Base-by-base conservation (phyloP, 1,140 invertebrate genomes). In the Drosophila lacteicornis region DNA sequence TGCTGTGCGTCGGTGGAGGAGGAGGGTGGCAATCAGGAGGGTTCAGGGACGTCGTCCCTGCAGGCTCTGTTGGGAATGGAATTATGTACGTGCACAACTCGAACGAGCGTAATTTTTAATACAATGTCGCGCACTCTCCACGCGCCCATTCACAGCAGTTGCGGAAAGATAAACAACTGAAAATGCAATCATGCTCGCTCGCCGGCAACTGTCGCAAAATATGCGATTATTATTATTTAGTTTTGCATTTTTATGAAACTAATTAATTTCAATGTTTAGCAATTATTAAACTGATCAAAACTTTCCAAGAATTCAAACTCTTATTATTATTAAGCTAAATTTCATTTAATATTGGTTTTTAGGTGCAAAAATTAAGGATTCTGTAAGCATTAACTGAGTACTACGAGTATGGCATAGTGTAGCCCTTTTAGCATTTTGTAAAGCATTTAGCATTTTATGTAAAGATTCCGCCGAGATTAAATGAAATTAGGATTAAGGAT, bases 11-110 rank as follows among this genome's bases (percentile, higher is more conserved):
- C 11, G 45, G 45, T 22, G 63, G 59, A 43, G 59, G 45, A 33
- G 13, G 42, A 60, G 65, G 65, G 63, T 56, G 63, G 62, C 30
- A 55, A 27, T 46, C 62, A 76, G 30, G 50, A 38, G 50, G 63
- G 36, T 61, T 46, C 53, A 57, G 45, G 45, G 68, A 73, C 43
- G 67, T 69, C 46, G 63, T 66, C 63, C 68, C 70, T 60, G 55
- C 67, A 60, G 53, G 67, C 53, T 43, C 36, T 62, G 57, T 30
- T 47, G 66, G 62, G 62, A 69, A 69, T 11, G 68, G 55, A 73
- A 74, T 51, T 73, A 74, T 47, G 68, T 73, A 74, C 55, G 67
- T 73, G 68, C 70, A 73, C 53, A 73, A 60, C 67, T 40, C 68
- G 46, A 60, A 60, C 38, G 68, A 58, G 46, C 53, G 56, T 60